Conservation (phyloP, 2,888 invertebrate species). For the Perithous albicinctus region DNA sequence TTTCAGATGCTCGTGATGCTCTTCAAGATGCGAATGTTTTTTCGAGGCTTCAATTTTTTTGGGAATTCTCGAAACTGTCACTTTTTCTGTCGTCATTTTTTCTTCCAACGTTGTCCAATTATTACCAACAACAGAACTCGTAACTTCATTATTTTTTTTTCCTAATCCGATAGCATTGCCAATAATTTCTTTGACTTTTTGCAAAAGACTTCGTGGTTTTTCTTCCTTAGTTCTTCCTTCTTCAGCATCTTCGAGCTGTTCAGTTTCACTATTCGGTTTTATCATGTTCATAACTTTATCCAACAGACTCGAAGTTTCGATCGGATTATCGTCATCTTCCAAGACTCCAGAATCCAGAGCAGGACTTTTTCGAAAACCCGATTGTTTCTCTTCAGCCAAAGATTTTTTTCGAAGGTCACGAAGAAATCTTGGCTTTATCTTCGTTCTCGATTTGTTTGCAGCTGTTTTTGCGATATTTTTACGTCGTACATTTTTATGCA, state of each 20-base stretch:
- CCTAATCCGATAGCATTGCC: conserved; percentile 64
- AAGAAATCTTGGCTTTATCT: conserved; percentile 2
- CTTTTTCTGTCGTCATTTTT: neutral
- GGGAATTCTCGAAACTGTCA: neutral
- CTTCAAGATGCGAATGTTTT: neutral
- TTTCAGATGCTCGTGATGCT: neutral
- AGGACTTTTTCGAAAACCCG: conserved; percentile 50
- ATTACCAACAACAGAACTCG: neutral
- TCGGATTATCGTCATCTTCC: conserved; percentile 55
- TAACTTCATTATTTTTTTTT: conserved; percentile 31
- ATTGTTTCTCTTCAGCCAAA: conserved; percentile 19
- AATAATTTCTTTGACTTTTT: conserved; percentile 70
- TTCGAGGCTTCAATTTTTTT: neutral
- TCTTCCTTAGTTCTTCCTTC: conserved; percentile 16
- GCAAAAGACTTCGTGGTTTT: conserved; percentile 66
- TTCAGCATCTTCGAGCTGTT: neutral
- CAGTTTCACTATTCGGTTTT: conserved; percentile 35
- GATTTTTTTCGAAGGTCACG: conserved; percentile 36
- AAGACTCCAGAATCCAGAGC: conserved; percentile 54
- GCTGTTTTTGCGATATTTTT: conserved; percentile 3
- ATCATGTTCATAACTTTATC: conserved; percentile 66
- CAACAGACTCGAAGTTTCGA: conserved; percentile 55
- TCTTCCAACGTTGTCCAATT: neutral
- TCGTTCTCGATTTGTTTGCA: conserved; percentile 1
- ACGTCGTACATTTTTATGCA: neutral